phyloP scores from a whole-genome alignment of 2,888 invertebrate species.

The Philereme vetulata region DNA sequence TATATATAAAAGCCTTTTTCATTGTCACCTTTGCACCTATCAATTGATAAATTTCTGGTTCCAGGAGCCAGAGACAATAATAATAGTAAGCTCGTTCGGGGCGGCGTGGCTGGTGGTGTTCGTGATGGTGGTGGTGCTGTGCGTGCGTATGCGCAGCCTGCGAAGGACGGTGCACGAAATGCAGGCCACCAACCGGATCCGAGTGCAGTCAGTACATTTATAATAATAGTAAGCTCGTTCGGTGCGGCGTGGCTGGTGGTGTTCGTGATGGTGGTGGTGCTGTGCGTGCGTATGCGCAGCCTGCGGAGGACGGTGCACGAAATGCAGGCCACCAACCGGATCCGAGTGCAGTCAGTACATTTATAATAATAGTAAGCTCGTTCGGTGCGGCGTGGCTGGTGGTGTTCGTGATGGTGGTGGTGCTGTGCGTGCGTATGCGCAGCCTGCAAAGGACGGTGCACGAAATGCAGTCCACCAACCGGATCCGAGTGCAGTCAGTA shows the following conservation, averaged over 20 bases:
- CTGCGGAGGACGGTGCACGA: constrained; percentile 57
- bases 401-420: constrained; percentile 55
- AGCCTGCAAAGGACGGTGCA: constrained; percentile 54
- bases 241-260: constrained; percentile 58
- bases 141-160: constrained; percentile 54
- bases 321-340: constrained; percentile 60
- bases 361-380: constrained; percentile 66
- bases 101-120: constrained; percentile 58
- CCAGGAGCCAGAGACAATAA: constrained; percentile 63
- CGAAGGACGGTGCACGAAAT: constrained; percentile 57
- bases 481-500: constrained; percentile 73
- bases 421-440: constrained; percentile 56
- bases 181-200: constrained; percentile 59
- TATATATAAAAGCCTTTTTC: no score
- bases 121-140: constrained; percentile 56
- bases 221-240: constrained; percentile 66
- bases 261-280: constrained; percentile 53
- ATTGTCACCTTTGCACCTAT: no score
- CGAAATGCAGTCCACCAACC: constrained; percentile 61
- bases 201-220: constrained; percentile 76
- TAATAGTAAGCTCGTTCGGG: constrained; percentile 64
- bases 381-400: constrained; percentile 58
- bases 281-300: constrained; percentile 54
- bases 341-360: constrained; percentile 75
- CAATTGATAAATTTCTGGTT: constrained; percentile 22